Conservation (phyloP, 2,888 invertebrate species). For the Drosophila kanekoi region DNA sequence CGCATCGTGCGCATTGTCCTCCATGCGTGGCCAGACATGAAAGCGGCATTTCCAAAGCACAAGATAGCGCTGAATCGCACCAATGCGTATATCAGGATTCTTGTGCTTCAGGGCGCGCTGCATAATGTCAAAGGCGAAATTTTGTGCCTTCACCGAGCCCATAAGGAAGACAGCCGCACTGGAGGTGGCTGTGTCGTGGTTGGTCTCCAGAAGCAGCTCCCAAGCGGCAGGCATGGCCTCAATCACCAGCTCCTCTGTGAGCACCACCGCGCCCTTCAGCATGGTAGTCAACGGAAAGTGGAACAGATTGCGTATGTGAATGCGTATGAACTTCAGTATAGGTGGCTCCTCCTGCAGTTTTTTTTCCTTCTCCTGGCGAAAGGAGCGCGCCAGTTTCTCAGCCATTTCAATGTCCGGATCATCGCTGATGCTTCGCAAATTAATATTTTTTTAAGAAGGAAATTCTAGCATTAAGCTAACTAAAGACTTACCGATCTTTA, state of each 20-base stretch:
- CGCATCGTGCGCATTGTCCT: constrained; percentile 95
- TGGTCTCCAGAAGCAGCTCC: constrained; percentile 97
- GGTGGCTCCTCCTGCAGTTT: constrained; percentile 88
- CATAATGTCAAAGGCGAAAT: constrained; percentile 95
- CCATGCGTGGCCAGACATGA: constrained; percentile 99
- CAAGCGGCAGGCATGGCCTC: constrained; percentile 97
- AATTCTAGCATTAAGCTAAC: rapidly evolving
- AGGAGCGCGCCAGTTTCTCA: constrained; percentile 82
- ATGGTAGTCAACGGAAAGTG: constrained; percentile 95
- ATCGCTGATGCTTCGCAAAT: constrained; percentile 78
- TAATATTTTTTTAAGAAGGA: not conserved
- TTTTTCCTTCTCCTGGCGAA: constrained; percentile 85
- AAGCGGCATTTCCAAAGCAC: constrained; percentile 98
- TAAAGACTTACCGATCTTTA: constrained; percentile 87
- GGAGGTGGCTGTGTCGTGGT: constrained; percentile 92
- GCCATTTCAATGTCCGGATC: constrained; percentile 84
- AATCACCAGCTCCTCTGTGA: constrained; percentile 94
- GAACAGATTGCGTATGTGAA: constrained; percentile 93
- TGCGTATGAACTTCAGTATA: constrained; percentile 92
- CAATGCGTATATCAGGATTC: constrained; percentile 92
- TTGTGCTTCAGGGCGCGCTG: constrained; percentile 93
- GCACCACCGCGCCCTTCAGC: constrained; percentile 95
- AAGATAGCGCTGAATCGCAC: constrained; percentile 94
- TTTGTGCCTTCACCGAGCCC: constrained; percentile 96
- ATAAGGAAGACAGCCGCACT: constrained; percentile 96